These are phyloP conservation scores for Prunella fulvescens DNA, from an alignment of 2,113 vertebrate species.

Conservation along the genomic window DNA sequence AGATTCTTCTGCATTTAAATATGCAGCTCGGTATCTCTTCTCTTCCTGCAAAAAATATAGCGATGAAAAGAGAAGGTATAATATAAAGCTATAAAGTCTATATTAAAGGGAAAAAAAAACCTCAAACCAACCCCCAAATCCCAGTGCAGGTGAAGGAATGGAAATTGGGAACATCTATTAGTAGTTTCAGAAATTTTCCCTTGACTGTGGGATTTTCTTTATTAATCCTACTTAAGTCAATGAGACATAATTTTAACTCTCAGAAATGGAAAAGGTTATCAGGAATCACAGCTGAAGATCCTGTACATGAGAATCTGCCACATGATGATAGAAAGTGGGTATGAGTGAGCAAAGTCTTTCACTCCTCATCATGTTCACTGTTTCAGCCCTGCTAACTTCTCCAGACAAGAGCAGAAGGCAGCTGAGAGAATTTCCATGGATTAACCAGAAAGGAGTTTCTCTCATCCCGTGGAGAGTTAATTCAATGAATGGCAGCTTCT, in stretches of 20 bases:
- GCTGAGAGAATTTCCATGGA: background rate
- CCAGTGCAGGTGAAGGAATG: background rate
- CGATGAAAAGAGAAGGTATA: background rate
- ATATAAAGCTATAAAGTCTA: background rate
- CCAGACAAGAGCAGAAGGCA: background rate
- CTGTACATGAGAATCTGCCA: background rate
- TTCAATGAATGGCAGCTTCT: background rate
- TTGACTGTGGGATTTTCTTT: background rate
- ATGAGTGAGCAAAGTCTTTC: background rate
- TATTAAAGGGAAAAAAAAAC: background rate
- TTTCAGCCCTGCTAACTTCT: background rate
- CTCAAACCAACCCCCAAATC: background rate
- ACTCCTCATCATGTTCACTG: background rate
- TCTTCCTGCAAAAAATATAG: conserved; percentile 83
- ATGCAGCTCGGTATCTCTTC: conserved; percentile 78
- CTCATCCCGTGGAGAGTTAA: background rate
- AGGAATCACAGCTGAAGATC: background rate
- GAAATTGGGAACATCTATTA: background rate
- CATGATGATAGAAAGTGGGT: background rate
- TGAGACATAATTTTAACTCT: background rate
- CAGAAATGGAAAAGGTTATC: background rate
- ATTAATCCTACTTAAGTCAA: background rate
- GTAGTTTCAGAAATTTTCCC: background rate
- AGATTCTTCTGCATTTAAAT: conserved; percentile 78
- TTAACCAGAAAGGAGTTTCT: background rate